A percentile compares a stretch with the other conserved stretches of the same genome.
These are phyloP conservation scores for Microcebus lehilahytsara DNA, from an alignment of 2,113 vertebrate species.

Conservation along the genomic window DNA sequence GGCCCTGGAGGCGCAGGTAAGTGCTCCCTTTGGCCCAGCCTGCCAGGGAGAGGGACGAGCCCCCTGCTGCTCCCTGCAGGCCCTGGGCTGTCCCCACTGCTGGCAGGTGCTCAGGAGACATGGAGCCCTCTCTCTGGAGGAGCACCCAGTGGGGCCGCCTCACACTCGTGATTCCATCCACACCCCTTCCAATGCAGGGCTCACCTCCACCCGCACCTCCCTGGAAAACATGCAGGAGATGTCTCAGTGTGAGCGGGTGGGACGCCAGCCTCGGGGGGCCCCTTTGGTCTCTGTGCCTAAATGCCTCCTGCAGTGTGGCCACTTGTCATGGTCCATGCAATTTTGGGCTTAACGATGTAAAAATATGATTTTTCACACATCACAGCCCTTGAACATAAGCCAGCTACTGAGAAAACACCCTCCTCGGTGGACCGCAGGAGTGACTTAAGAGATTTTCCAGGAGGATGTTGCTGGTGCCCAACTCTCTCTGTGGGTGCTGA, in stretches of 20 bases:
- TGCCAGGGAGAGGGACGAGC: slow-evolving; percentile 48
- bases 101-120: not conserved
- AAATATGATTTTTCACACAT: not conserved
- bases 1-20: slow-evolving; percentile 59
- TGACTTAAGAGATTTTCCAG: not conserved
- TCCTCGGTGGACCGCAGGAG: fast-evolving
- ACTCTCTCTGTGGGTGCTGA: not conserved
- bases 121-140: not conserved
- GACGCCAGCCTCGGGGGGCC: not conserved
- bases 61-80: not conserved
- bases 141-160: fast-evolving
- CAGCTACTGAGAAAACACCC: too few species aligned
- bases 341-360: not conserved
- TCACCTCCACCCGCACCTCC: too few species aligned
- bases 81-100: not conserved
- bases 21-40: slow-evolving; percentile 40
- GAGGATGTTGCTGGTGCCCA: not conserved
- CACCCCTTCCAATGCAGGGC: not conserved
- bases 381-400: not conserved
- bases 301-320: not conserved
- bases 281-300: not conserved
- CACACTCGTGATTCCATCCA: not conserved
- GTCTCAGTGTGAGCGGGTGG: too few species aligned
- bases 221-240: not conserved
- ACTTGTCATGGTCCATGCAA: not conserved